Base-by-base conservation (phyloP, 2,888 invertebrate genomes). In the Hyposoter didymator region DNA sequence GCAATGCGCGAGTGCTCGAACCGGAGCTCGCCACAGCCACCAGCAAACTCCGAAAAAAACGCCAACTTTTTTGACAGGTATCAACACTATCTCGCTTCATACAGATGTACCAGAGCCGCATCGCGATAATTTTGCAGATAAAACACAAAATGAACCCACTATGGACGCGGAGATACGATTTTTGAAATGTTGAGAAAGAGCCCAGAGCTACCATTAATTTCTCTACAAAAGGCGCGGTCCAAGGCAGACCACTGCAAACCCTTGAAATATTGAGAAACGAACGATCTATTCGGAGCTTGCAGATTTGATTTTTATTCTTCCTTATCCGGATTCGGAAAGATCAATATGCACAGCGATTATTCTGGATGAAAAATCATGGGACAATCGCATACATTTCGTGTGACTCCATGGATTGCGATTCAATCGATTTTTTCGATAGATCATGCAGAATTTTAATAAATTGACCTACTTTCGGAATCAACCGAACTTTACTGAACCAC, bases 191-290 rank as follows among this genome's bases (percentile, higher is more conserved):
- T n/a, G n/a, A n/a, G 52, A 79, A 35, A 73, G 12, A 59, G 49
- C 59, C 19, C 28, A 45, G 22, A 47, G 45, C 62, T 73, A 70
- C 64, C 69, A 67, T 49, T 17, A 73, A 67, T 49, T 17, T 52
- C 39, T 45, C 52, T n/a, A 67, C n/a, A 28, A 6, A 35, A 28
- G 66, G 45, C 69, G 82, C 69, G 66, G 76, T 66, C 52, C 84
- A 87, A 87, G 82, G 85, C 76, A 67, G 66, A 66, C 83, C 78
- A 81, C 82, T 70, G 59, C 67, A n/a, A n/a, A 32, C 43, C 12
- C 12, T 55, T 55, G 19, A 62, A 59, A 19, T 28, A 47, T 55
- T 45, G 28, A 47, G 28, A 19, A 67, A 66, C 66, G 66, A 52
- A 81, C 64, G 66, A n/a, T 74, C 3, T 28, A 14, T 43, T 43